Conservation (phyloP, 2,888 invertebrate genomes). For the Frankliniella intonsa region DNA sequence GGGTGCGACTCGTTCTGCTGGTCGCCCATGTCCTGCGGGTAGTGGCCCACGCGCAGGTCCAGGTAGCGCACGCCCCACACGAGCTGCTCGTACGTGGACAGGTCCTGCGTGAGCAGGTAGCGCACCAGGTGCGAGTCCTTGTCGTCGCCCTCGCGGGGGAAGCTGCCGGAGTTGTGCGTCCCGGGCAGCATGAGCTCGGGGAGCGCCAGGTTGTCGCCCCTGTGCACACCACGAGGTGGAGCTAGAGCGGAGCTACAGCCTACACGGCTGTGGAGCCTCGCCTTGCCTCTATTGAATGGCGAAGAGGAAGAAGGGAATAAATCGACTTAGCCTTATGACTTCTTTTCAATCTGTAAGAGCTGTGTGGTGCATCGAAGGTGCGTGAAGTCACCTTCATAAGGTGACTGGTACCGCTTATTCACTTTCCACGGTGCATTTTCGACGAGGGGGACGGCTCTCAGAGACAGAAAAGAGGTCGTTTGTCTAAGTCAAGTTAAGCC, state of each 20-base stretch:
- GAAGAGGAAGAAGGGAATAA: neutral
- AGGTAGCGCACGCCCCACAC: slow-evolving; percentile 78
- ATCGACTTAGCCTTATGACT: no score
- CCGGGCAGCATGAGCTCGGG: slow-evolving; percentile 52
- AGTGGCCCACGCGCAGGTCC: slow-evolving; percentile 74
- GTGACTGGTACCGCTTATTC: no score
- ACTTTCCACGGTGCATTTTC: no score
- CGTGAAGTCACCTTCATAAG: no score
- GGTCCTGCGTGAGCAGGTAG: slow-evolving; percentile 63
- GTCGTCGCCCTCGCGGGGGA: slow-evolving; percentile 49
- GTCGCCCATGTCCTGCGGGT: slow-evolving; percentile 41
- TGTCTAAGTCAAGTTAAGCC: no score
- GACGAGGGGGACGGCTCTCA: no score
- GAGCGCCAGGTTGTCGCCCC: slow-evolving; percentile 48
- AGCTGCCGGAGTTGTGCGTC: slow-evolving; percentile 56
- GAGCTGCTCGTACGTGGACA: slow-evolving; percentile 77
- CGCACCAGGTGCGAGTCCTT: slow-evolving; percentile 43
- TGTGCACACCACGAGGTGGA: neutral
- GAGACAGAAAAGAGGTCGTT: no score
- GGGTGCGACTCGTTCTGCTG: slow-evolving; percentile 32
- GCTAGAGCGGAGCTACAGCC: no score
- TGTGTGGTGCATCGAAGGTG: no score
- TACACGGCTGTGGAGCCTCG: neutral
- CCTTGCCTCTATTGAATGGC: neutral
- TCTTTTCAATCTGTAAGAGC: no score